phyloP scores from a whole-genome alignment of 2,113 vertebrate genomes.

The Proterorhinus semilunaris region DNA sequence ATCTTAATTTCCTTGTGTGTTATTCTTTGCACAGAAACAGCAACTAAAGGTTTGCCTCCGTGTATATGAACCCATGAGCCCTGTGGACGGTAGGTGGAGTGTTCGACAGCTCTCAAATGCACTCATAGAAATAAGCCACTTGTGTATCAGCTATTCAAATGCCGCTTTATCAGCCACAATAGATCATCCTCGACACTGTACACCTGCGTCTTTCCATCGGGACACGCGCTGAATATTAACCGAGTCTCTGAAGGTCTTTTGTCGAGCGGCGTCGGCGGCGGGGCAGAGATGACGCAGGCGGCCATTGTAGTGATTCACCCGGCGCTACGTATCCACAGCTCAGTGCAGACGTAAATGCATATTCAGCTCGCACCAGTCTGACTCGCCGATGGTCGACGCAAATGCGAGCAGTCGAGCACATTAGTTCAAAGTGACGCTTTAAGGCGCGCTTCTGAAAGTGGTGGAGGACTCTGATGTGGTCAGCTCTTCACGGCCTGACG shows the following conservation, averaged over 20 bases:
- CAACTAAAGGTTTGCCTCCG: constrained; percentile 32
- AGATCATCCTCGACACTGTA: background rate
- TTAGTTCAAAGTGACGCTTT: background rate
- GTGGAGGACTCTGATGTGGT: too few relatives aligned
- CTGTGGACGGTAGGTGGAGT: constrained; percentile 22
- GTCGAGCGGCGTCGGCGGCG: background rate
- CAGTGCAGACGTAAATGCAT: background rate
- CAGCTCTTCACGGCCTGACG: too few relatives aligned
- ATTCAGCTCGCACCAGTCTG: constrained; percentile 20
- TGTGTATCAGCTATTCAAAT: constrained; percentile 50
- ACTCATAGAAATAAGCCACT: background rate
- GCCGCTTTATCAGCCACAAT: constrained; percentile 16
- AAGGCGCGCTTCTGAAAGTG: background rate
- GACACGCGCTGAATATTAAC: constrained; percentile 1
- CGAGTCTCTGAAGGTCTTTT: background rate
- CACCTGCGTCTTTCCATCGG: background rate
- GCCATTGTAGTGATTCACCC: constrained; percentile 2
- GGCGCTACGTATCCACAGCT: constrained; percentile 9
- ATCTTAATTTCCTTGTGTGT: background rate
- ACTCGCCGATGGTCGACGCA: constrained; percentile 46
- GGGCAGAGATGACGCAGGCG: background rate
- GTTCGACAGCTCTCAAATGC: constrained; percentile 17
- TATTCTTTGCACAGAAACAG: constrained; percentile 24
- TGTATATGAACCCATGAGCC: constrained; percentile 44
- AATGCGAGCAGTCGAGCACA: background rate